Base-by-base conservation (phyloP, 2,113 vertebrate genomes). In the Phaethornis superciliosus region DNA sequence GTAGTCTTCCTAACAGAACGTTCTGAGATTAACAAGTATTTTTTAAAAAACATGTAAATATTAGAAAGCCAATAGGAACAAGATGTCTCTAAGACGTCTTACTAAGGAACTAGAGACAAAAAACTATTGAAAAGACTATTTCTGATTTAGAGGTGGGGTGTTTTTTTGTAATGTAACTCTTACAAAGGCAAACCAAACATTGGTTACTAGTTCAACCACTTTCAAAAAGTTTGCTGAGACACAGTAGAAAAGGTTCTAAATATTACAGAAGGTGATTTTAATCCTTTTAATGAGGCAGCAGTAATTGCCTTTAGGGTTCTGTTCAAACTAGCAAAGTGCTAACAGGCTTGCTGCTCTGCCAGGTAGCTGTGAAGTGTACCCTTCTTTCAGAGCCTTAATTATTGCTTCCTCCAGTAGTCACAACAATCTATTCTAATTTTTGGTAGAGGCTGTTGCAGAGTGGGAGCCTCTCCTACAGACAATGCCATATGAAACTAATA, bases 281-380 rank as follows among this genome's bases (percentile, higher is more conserved):
- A 86, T 88, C 68, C 69, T 49, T 85, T 91, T 94, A 86, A 94
- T 58, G 58, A 77, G 44, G 81, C 13, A 76, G 33, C 62, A 81
- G 35, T 85, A 82, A 88, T 76, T 70, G 78, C 72, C 84, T 20
- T 78, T 19, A 56, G 59, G 70, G 42, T 42, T 90, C 51, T 62
- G 30, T 55, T 85, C 51, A 21, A 87, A 69, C 44, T 74, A 82
- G 42, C 79, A 44, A 17, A 26, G 3, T 49, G 67, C 54, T 54
- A 16, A 40, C 60, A 37, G 0, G 0, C 47, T 94, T 27, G 59
- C 85, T 76, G 64, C 89, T 84, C 68, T 70, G 68, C 71, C 60
- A 86, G 68, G 56, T 65, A 58, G 80, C 85, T 83, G 69, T 63
- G 83, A 90, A 94, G 52, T 5, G 12, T 40, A 23, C 11, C 72